Evolutionary conservation across 2,113 vertebrate species (phyloP), one percentile per base, ranked within the genome.

Genomic region (Galemys pyrenaicus): DNA sequence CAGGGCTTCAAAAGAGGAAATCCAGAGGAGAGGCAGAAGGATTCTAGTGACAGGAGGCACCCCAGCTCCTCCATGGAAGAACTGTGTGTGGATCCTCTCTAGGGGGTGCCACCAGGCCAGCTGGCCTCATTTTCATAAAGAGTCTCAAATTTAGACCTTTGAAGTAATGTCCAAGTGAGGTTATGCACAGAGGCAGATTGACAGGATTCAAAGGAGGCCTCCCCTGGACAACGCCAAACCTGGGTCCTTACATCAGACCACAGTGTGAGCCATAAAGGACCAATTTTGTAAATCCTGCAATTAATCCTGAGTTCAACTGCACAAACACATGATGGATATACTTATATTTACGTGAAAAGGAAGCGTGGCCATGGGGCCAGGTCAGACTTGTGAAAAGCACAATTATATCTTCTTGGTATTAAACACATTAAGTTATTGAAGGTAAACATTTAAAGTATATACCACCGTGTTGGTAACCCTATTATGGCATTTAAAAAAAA

Each of bases 281-380:
- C 92, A 90, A 92, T 95, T 96, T 95, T 92, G 96, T 95, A 92
- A 96, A 94, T 96, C 94, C 87, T 85, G 84, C 93, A 94, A 95
- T 96, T 94, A 96, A n/a, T n/a, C n/a, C n/a, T 94, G n/a, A 96
- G 95, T 80, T 87, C 41, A 83, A 44, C 74, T 85, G 67, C 39
- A 81, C 26, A 85, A 24, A 81, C 1, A 11, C 83, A 8, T 73
- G 37, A 68, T 39, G 16, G 41, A 62, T 77, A 79, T 24, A 49
- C 19, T 68, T 13, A 62, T 44, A 96, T 84, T 75, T 83, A 74
- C 89, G 22, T 56, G 41, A 46, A 85, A 68, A 87, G 49, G 22
- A 62, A 41, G 17, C 3, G 9, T 0, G 3, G 41, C 26, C 8
- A 19, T 44, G 22, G 44, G 65, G n/a, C 22, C 35, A 12, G 81